Base-by-base conservation (phyloP, 2,797 vertebrate species). In the Tenualosa thibaudeaui region DNA sequence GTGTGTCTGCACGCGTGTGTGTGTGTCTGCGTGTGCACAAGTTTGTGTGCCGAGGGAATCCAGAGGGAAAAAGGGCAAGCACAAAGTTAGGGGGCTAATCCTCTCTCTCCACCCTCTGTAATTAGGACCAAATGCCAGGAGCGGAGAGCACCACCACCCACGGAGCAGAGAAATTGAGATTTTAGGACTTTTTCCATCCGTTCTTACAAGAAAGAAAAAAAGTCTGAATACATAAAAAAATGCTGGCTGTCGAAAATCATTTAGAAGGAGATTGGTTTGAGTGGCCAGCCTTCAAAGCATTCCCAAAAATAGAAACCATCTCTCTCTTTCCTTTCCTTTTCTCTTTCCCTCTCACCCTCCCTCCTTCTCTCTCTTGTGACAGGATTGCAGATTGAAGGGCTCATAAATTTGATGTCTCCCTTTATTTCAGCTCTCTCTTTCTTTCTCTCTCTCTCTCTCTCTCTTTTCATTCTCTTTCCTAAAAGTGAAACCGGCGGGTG, bases 11-110 rank as follows among this genome's bases (percentile, higher is more conserved):
- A 2, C 0, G 50, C 9, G 50, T 51, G 50, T 51, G 50, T 51
- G 50, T 51, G 50, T 53, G 51, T 53, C 1, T 53, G 12, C 15
- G 10, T 15, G 51, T 15, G 12, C 13, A 3, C 13, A 10, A 13
- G 51, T 53, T 17, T 56, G 54, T 22, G 17, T 5, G 56, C 17
- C 19, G 56, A 12, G 3, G 54, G 87, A 65, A 82, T 81, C 90
- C 86, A 87, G 56, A 87, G 83, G 84, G 83, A 89, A 86, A 88
- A 84, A 88, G 71, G 84, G 91, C 87, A 92, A 87, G 82, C 86
- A 91, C 86, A 89, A 88, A 89, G 91, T 92, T 90, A 90, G 82
- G 86, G 81, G 81, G 85, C 85, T 92, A 93, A 94, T 94, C 90
- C 91, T 91, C 50, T 26, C 86, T 87, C 89, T 89, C 90, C 91